Evolutionary conservation across 2,888 invertebrate genomes (phyloP).

Genomic region (Thecophora atra): DNA sequence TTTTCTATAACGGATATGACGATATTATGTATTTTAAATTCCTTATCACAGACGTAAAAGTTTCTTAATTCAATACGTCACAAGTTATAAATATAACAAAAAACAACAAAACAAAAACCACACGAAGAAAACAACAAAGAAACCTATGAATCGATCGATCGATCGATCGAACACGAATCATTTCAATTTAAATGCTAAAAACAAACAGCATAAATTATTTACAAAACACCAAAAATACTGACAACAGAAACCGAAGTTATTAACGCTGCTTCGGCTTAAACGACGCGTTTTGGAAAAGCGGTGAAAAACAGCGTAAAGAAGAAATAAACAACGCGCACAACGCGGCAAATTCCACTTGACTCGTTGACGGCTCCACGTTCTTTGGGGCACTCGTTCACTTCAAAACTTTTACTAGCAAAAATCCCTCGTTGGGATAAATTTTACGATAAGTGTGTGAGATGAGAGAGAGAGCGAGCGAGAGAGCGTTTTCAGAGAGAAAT

Average conservation of each 20-base stretch:
- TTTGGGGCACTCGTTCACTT: conserved; percentile 33
- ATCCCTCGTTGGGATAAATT: conserved; percentile 4
- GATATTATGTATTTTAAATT: no score
- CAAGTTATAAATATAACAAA: not conserved
- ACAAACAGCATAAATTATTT: not conserved
- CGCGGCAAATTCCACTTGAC: conserved; percentile 22
- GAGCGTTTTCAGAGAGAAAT: not conserved
- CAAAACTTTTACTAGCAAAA: not conserved
- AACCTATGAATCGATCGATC: no score
- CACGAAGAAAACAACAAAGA: conserved; percentile 8
- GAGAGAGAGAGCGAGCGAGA: not conserved
- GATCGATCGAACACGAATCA: conserved; percentile 22
- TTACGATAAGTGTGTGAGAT: not conserved
- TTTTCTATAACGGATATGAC: not conserved
- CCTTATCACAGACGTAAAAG: conserved; percentile 16
- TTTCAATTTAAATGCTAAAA: not conserved
- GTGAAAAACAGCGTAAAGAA: not conserved
- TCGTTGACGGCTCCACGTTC: conserved; percentile 34
- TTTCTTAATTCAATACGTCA: conserved; percentile 24
- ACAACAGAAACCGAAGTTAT: not conserved
- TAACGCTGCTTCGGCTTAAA: not conserved
- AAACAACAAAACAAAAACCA: not conserved
- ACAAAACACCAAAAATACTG: not conserved
- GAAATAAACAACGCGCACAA: conserved; percentile 4
- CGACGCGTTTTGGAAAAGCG: conserved; percentile 1